These are phyloP conservation scores for Mus musculus DNA, from an alignment of 2,113 vertebrate species.

Conservation along the genomic window GRCm39 chr12:14138001-14138500, in stretches of 20 bases:
- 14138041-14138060: neutral
- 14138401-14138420: neutral
- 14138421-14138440: neutral
- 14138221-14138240: too few species aligned
- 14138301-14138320: neutral
- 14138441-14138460: neutral
- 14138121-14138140: neutral
- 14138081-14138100: neutral
- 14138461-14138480: fast-evolving
- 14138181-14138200: neutral
- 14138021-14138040: neutral
- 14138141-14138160: neutral
- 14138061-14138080: neutral
- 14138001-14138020: neutral
- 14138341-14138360: neutral
- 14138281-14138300: neutral
- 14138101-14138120: neutral
- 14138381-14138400: neutral
- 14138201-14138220: neutral
- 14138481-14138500: neutral
- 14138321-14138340: neutral
- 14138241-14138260: neutral
- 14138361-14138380: neutral
- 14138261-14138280: neutral
- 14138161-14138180: neutral